phyloP scores from a whole-genome alignment of 2,797 vertebrate genomes.

The Calcarius lapponicus region DNA sequence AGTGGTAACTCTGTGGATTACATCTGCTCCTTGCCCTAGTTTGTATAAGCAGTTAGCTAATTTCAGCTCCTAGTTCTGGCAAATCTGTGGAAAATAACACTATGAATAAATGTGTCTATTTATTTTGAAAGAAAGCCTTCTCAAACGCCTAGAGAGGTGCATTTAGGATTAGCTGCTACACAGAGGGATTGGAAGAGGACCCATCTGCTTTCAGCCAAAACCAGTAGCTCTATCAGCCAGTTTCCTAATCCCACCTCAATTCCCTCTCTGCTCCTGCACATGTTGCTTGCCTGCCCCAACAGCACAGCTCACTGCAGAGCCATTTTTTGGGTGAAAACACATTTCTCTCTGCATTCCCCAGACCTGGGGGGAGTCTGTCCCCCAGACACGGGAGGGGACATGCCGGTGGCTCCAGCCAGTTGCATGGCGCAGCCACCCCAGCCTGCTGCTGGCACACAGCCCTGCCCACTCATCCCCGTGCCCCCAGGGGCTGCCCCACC shows the following conservation, averaged over 20 bases:
- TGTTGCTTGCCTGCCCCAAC: neutral
- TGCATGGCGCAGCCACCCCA: accelerated
- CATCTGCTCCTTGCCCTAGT: neutral
- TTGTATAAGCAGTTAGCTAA: neutral
- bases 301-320: neutral
- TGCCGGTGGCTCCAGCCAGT: accelerated
- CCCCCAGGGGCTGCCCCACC: neutral
- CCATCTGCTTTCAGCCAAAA: neutral
- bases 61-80: neutral
- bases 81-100: neutral
- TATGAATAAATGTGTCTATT: neutral
- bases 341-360: neutral
- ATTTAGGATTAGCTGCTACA: neutral
- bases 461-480: accelerated
- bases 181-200: neutral
- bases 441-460: neutral
- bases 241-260: neutral
- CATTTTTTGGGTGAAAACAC: neutral
- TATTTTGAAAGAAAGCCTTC: neutral
- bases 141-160: neutral
- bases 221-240: neutral
- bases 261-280: neutral
- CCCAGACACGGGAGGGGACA: neutral
- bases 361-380: neutral
- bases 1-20: neutral